These are phyloP conservation scores for Scolopax rusticola DNA, from an alignment of 2,797 vertebrate genomes.

Conservation along the genomic window DNA sequence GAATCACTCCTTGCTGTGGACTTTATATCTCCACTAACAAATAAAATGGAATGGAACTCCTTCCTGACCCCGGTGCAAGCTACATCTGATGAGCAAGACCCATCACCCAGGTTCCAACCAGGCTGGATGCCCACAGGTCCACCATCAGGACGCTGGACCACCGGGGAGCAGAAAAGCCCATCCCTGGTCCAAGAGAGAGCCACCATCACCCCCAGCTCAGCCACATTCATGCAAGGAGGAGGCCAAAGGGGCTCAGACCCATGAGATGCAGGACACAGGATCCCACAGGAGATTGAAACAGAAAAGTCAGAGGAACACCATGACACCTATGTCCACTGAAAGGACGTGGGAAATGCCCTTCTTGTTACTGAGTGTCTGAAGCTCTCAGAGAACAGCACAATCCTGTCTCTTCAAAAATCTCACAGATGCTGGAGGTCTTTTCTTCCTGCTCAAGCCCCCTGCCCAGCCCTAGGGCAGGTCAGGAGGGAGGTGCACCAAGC, in stretches of 20 bases:
- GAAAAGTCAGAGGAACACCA: not conserved
- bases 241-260: not conserved
- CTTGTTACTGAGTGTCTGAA: rapidly evolving
- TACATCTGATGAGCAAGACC: not conserved
- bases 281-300: not conserved
- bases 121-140: too few species aligned
- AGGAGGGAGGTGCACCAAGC: not conserved
- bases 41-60: not conserved
- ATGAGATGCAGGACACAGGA: not conserved
- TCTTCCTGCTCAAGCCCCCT: rapidly evolving
- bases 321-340: not conserved
- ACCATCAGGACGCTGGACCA: not conserved
- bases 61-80: not conserved
- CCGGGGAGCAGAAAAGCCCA: not conserved
- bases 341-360: not conserved
- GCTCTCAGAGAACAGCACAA: not conserved
- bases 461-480: not conserved
- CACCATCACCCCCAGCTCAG: not conserved
- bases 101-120: not conserved
- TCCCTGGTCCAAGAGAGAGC: not conserved
- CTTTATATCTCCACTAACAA: not conserved
- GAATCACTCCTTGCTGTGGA: not conserved
- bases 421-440: not conserved
- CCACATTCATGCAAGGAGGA: rapidly evolving
- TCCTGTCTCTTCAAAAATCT: not conserved